Base-by-base conservation (phyloP, 2,888 invertebrate genomes). In the Mythimna albipuncta region DNA sequence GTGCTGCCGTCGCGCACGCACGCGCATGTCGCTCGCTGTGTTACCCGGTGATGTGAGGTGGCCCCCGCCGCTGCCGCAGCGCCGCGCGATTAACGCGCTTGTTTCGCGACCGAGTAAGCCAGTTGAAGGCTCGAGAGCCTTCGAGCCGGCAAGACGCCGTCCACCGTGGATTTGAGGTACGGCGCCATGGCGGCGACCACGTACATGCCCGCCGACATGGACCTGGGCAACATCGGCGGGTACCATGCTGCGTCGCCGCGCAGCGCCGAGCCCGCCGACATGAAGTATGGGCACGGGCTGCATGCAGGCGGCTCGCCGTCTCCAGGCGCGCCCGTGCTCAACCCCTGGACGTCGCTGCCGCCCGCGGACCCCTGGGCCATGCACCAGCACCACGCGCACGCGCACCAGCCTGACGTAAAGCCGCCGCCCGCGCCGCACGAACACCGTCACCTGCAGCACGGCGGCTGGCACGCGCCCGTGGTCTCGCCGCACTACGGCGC, bases 151-250 rank as follows among this genome's bases (percentile, higher is more conserved):
- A 96, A 96, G 96, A 97, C 97, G 97, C 97, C 97, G 95, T 96
- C 96, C 95, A 96, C 96, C 96, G 96, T 96, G 96, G 96, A 96
- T 94, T 91, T 96, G 92, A 95, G 96, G 94, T 97, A 97, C 97
- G 97, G 97, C 97, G 98, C 98, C 98, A 99, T 99, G 98, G 98
- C 99, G 97, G 98, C 99, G 97, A 98, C 99, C 97, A 98, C 98
- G 97, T 99, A 99, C 97, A 98, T 99, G 97, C 98, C 98, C 97
- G 98, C 98, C 94, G 97, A 98, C 95, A 97, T 98, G 96, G 98
- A 98, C 96, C 97, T 98, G 93, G 98, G 98, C 92, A 97, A 97
- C 96, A 97, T 97, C 92, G 98, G 98, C 94, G 98, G 98, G 94
- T 98, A 98, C 93, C 98, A 98, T 94, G 97, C 97, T 93, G 98